Percentiles rank a stretch among this genome's conserved stretches.
Conservation (phyloP, 2,888 invertebrate genomes). For the Rhabditoides inermis region DNA sequence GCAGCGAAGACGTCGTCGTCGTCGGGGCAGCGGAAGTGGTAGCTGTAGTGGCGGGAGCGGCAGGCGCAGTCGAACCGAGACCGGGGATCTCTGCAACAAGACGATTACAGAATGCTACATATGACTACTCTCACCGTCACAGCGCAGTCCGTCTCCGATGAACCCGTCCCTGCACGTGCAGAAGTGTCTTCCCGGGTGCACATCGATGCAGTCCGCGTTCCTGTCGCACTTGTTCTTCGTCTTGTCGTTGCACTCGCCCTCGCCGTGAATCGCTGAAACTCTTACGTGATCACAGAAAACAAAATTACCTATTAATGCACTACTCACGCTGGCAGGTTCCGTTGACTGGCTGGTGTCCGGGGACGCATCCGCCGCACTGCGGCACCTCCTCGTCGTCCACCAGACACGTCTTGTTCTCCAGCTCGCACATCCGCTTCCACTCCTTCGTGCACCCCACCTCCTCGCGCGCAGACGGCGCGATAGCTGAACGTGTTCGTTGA, state of each 20-base stretch:
- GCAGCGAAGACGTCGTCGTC: no score
- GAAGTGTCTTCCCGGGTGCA: constrained; percentile 42
- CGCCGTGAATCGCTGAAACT: constrained; percentile 31
- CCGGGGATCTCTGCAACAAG: background rate
- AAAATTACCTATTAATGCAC: background rate
- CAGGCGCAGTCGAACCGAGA: background rate
- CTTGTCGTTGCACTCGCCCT: constrained; percentile 35
- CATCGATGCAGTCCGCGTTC: constrained; percentile 48
- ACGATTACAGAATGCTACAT: background rate
- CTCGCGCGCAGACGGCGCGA: constrained; percentile 5
- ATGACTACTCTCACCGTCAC: constrained; percentile 36
- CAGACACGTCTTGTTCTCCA: constrained; percentile 44
- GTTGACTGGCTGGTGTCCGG: constrained; percentile 42
- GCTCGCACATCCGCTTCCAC: constrained; percentile 37
- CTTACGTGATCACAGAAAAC: background rate
- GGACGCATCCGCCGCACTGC: constrained; percentile 46
- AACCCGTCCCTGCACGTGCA: constrained; percentile 78
- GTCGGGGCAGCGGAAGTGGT: background rate
- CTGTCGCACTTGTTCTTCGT: constrained; percentile 39
- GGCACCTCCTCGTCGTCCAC: constrained; percentile 47
- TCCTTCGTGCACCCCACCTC: constrained; percentile 31
- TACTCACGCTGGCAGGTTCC: constrained; percentile 40
- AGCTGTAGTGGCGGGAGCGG: background rate
- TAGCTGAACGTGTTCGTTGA: constrained; percentile 6
- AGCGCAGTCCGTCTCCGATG: constrained; percentile 65